Base-by-base conservation (phyloP, 2,797 vertebrate species). In the Benthosema pterotum region DNA sequence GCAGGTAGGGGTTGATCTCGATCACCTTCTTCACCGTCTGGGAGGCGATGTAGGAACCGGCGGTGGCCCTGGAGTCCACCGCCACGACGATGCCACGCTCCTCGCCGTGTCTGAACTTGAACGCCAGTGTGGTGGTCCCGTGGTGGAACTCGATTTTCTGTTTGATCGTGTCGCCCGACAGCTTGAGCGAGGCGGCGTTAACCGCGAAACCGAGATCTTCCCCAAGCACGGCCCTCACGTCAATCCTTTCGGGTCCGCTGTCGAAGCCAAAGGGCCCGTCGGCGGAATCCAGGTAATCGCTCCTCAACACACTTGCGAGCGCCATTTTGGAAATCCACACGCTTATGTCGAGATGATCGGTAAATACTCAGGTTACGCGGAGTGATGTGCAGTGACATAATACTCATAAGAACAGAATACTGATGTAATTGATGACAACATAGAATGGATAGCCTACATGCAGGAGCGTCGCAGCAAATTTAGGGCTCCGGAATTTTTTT, bases 11-110 rank as follows among this genome's bases (percentile, higher is more conserved):
- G 83, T 96, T 97, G 86, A 97, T 97, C 82, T 97, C 95, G 6
- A 97, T 97, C 67, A 97, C 95, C 82, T 98, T 97, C 90, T 95
- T 95, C 67, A 97, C 95, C 0, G 95, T 95, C 89, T 97, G 96
- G 0, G 95, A 97, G 1, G 94, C 94, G 0, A 97, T 94, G 83
- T 96, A 97, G 32, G 94, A 86, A 3, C 96, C 96, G 0, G 96
- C 96, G 0, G 95, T 97, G 52, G 95, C 95, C 54, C 96, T 89
- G 0, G 96, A 97, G 79, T 97, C 96, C 56, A 96, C 96, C 0
- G 96, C 96, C 22, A 97, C 95, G 5, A 96, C 94, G 32, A 97
- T 95, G 0, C 96, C 96, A 70, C 94, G 93, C 72, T 89, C 1
- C 0, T 22, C 2, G 3, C 72, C 80, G 80, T 42, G n/a, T 75